Evolutionary conservation across 1,140 invertebrate genomes (phyloP), one percentile per base, ranked within the genome.

Genomic region (Diabrotica virgifera): DNA sequence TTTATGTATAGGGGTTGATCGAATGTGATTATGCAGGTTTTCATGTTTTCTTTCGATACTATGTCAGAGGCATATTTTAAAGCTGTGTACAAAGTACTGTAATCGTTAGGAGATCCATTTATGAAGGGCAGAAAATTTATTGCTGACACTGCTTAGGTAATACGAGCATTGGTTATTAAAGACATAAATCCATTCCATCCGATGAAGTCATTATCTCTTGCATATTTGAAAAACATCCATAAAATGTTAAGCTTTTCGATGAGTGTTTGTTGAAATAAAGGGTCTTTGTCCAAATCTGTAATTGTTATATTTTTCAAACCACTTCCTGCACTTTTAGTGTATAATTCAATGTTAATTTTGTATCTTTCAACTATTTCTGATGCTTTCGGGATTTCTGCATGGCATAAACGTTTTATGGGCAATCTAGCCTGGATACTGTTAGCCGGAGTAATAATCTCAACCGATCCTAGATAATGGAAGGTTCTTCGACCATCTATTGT

Each of bases 401-500:
- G n/a, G 11, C 11, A 0, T 46, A 46, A 46, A 55, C 51, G 55
- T 67, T 55, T 12, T 54, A 36, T 67, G 6, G 36, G 52, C 53
- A 36, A 0, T 57, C 56, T 36, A 51, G 59, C 57, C 14, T 59
- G 37, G 54, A 67, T 61, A 37, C 36, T 55, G 63, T 63, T 36
- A 40, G 5, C 11, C 36, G 62, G 51, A 60, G 62, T 63, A 46
- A 71, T 62, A 35, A 63, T 69, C 53, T 64, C 40, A 60, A 73
- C 66, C 35, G 11, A 51, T 63, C 69, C 72, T 65, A 71, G 52
- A 63, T 56, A 5, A 56, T 56, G 36, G 35, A 37, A 56, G 9
- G 36, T 56, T 5, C n/a, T n/a, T 59, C 55, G 63, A 14, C 70
- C 70, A 63, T 71, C 70, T 5, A 72, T 52, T 12, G 65, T 71